Evolutionary conservation across 2,797 vertebrate genomes (phyloP).

Genomic region (Syngnathus acus): DNA sequence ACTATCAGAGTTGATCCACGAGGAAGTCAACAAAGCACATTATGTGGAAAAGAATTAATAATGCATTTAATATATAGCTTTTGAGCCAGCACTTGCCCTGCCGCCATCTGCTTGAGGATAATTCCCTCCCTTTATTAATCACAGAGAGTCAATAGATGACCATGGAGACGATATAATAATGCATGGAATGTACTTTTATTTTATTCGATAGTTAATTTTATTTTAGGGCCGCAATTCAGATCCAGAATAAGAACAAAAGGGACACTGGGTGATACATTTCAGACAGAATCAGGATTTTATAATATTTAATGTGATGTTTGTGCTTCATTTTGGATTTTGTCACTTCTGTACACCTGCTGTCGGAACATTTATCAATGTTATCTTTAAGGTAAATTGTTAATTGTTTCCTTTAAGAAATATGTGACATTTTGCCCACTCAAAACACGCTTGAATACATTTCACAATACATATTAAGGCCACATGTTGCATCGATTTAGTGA

Average conservation of each 20-base stretch:
- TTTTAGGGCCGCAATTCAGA: constrained; percentile 60
- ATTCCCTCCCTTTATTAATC: constrained; percentile 71
- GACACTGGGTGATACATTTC: constrained; percentile 17
- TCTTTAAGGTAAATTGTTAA: too few relatives aligned
- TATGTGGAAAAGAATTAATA: constrained; percentile 78
- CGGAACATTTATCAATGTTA: too few relatives aligned
- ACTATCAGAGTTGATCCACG: constrained; percentile 53
- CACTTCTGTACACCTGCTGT: too few relatives aligned
- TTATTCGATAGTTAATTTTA: constrained; percentile 64
- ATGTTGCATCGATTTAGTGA: constrained; percentile 33
- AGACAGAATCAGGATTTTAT: constrained; percentile 15
- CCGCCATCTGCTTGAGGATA: constrained; percentile 73
- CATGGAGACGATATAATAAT: constrained; percentile 71
- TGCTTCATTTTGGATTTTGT: too few relatives aligned
- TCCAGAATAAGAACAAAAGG: constrained; percentile 65
- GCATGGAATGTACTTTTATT: constrained; percentile 60
- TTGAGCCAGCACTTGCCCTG: constrained; percentile 67
- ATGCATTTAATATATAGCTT: constrained; percentile 78
- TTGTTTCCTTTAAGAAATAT: too few relatives aligned
- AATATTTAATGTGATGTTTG: too few relatives aligned
- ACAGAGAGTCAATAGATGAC: constrained; percentile 69
- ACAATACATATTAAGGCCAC: constrained; percentile 12
- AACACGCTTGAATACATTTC: too few relatives aligned
- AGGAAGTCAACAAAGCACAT: constrained; percentile 66
- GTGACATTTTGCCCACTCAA: too few relatives aligned